A percentile compares a stretch with the other conserved stretches of the same genome.
These are phyloP conservation scores for Anoplopoma fimbria DNA, from an alignment of 2,113 vertebrate genomes.

Conservation along the genomic window DNA sequence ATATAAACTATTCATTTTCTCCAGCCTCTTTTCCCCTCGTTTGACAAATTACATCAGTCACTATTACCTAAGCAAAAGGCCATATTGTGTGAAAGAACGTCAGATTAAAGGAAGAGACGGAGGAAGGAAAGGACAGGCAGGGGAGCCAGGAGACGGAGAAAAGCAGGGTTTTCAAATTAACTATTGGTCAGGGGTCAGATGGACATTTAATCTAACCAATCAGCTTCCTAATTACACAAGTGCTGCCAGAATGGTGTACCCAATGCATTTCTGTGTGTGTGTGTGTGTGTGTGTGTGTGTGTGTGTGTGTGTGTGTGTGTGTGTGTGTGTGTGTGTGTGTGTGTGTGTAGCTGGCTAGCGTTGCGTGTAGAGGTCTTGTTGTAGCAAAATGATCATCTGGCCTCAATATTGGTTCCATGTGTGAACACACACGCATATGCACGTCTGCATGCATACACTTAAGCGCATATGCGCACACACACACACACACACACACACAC, in stretches of 20 bases:
- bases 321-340: constrained; percentile 46
- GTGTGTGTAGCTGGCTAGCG: constrained; percentile 60
- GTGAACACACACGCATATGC: constrained; percentile 62
- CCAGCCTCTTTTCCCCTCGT: constrained; percentile 43
- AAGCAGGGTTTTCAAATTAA: constrained; percentile 77
- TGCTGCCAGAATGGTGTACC: constrained; percentile 73
- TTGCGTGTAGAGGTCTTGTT: constrained; percentile 84
- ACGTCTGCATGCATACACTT: constrained; percentile 17
- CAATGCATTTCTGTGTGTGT: constrained; percentile 48
- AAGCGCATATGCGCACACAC: background rate
- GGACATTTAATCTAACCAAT: constrained; percentile 85
- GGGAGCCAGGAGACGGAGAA: constrained; percentile 45
- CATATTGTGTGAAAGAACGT: constrained; percentile 63
- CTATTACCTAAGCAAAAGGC: constrained; percentile 33
- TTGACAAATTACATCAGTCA: constrained; percentile 66
- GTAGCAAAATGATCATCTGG: constrained; percentile 83
- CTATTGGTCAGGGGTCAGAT: constrained; percentile 83
- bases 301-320: constrained; percentile 47
- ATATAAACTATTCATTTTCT: constrained; percentile 52
- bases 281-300: constrained; percentile 48
- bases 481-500: constrained; percentile 17
- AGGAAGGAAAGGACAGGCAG: constrained; percentile 38
- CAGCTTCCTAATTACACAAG: constrained; percentile 84
- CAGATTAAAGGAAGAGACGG: constrained; percentile 52
- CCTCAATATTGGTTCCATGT: constrained; percentile 81